Evolutionary conservation across 2,113 vertebrate species (phyloP), one percentile per base, ranked within the genome.

Genomic region (Nycticorax nycticorax): DNA sequence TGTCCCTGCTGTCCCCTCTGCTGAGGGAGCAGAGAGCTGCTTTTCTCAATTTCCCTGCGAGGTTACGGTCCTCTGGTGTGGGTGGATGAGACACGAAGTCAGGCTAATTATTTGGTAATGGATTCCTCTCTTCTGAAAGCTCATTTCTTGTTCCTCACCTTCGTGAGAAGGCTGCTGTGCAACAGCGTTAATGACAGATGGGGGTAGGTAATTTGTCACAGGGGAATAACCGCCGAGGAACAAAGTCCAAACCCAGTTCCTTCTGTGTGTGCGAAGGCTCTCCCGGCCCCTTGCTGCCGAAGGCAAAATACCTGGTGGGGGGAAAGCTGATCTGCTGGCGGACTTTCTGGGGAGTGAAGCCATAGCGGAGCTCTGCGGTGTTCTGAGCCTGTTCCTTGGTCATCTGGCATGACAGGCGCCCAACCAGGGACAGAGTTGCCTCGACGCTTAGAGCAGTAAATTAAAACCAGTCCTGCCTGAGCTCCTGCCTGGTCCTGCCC

Each of bases 321-420:
- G 6, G 28, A 39, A 22, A 47, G 66, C 19, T 6, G 10, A 41
- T n/a, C 50, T 48, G 30, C 24, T 57, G 43, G 20, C 1, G 17
- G n/a, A 15, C 76, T 56, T n/a, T 15, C 28, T 2, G 2, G 33
- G 39, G 53, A 22, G 23, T 18, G 32, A 32, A 33, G 22, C 48
- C 41, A 10, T 3, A 33, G 56, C 56, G 12, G 48, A 88, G 74
- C 39, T 3, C 33, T 6, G 45, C 3, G 1, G 39, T 19, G 47
- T 26, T 62, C 55, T 64, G 33, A 63, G 39, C 55, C 45, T 14
- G 33, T 60, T 33, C 37, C 47, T 60, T 27, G 37, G 33, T 45
- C 27, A 11, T 24, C 33, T 4, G 9, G 39, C 6, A 1, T 12
- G 37, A 14, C 27, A 15, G 23, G 30, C 3, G 1, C 18, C 3